phyloP scores from a whole-genome alignment of 2,888 invertebrate genomes.

The Harmothoe impar region DNA sequence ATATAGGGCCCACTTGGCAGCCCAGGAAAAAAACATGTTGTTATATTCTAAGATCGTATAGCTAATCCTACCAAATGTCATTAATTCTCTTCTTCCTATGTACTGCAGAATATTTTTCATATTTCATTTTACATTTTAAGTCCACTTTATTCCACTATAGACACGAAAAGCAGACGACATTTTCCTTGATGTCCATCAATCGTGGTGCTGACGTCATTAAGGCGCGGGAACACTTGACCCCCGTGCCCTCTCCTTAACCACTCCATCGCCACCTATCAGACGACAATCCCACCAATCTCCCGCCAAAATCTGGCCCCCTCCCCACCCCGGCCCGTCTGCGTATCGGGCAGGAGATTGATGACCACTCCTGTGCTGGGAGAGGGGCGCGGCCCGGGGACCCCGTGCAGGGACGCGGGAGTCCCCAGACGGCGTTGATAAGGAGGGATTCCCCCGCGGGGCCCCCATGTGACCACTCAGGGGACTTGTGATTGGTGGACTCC shows the following conservation, averaged over 20 bases:
- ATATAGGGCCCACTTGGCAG: too few species aligned
- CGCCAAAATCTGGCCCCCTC: slow-evolving; percentile 48
- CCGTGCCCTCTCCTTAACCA: slow-evolving; percentile 40
- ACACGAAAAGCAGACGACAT: background rate
- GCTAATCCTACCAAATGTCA: too few species aligned
- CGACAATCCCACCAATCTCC: slow-evolving; percentile 9
- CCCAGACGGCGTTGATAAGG: slow-evolving; percentile 15
- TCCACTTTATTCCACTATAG: background rate
- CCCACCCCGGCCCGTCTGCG: background rate
- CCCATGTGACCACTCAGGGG: background rate
- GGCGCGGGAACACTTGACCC: slow-evolving; percentile 26
- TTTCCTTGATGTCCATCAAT: background rate
- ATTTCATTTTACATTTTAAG: too few species aligned
- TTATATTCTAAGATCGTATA: too few species aligned
- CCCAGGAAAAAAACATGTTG: too few species aligned
- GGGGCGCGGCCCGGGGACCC: background rate
- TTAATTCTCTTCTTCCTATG: too few species aligned
- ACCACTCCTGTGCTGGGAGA: slow-evolving; percentile 23
- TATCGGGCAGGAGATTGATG: slow-evolving; percentile 18
- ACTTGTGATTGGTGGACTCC: slow-evolving; percentile 46
- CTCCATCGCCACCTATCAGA: slow-evolving; percentile 47
- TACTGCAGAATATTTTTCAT: too few species aligned
- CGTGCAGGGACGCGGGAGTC: background rate
- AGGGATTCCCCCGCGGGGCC: background rate
- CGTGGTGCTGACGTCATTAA: background rate